Conservation (phyloP, 2,797 vertebrate species). For the Molossus molossus region DNA sequence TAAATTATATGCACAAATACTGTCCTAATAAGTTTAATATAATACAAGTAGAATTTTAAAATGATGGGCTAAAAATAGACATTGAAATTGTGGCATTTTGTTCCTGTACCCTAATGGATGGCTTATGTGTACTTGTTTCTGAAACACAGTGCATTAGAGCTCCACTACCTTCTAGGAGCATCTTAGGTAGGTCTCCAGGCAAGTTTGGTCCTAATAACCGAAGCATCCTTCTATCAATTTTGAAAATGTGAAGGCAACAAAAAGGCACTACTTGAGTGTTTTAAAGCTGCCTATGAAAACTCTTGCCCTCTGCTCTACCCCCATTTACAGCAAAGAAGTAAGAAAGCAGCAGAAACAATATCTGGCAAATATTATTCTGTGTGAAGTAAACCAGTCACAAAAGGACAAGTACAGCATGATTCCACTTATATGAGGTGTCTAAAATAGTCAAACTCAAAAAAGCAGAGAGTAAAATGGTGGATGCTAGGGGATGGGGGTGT, state of each 20-base stretch:
- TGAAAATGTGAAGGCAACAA: conserved; percentile 29
- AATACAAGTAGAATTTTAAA: conserved; percentile 2
- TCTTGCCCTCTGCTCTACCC: conserved; percentile 13
- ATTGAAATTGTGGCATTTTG: not conserved
- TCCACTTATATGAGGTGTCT: not conserved
- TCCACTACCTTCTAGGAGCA: not conserved
- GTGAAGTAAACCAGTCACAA: conserved; percentile 8
- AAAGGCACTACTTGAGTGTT: not conserved
- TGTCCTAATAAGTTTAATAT: not conserved
- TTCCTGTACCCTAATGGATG: not conserved
- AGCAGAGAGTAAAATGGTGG: conserved; percentile 1
- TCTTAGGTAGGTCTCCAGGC: not conserved
- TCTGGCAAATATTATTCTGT: conserved; percentile 33
- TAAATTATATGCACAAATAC: not conserved
- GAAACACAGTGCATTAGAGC: not conserved
- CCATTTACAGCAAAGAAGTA: conserved; percentile 21
- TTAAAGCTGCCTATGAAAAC: conserved; percentile 20
- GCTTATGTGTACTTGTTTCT: not conserved
- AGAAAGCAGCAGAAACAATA: conserved; percentile 58
- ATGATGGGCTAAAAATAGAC: conserved; percentile 41
- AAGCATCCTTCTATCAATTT: conserved; percentile 28
- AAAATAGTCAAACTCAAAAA: conserved; percentile 34
- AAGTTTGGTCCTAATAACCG: conserved; percentile 21
- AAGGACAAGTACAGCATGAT: not conserved
- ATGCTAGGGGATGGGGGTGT: not conserved